Conservation (phyloP, 2,113 vertebrate species). For the Laticauda laticaudata region DNA sequence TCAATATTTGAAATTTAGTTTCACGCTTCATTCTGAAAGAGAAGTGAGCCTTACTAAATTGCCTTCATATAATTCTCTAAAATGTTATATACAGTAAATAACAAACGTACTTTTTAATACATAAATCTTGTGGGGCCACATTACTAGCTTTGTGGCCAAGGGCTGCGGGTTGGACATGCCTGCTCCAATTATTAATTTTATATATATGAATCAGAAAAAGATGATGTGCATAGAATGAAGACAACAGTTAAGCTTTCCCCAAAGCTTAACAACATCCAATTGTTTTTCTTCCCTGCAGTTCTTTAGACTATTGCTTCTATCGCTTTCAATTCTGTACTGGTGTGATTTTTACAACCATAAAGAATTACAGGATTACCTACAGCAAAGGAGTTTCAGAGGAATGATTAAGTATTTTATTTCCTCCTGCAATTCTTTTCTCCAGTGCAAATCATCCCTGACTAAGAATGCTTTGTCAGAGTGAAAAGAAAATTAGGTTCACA, state of each 20-base stretch:
- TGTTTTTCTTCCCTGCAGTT: neutral
- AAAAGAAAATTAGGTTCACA: neutral
- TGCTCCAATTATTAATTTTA: neutral
- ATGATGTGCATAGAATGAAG: neutral
- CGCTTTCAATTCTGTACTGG: neutral
- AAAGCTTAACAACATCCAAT: neutral
- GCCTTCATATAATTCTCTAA: constrained; percentile 43
- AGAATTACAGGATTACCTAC: neutral
- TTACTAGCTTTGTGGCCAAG: neutral
- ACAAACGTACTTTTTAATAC: neutral
- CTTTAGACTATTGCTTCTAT: neutral
- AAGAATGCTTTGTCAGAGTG: neutral
- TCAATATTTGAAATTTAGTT: constrained; percentile 79
- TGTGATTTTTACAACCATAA: neutral
- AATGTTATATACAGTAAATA: constrained; percentile 42
- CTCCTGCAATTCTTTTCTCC: neutral
- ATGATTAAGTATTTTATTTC: neutral
- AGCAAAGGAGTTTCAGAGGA: neutral
- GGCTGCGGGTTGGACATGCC: neutral
- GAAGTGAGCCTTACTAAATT: constrained; percentile 74
- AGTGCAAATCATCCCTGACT: neutral
- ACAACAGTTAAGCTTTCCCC: neutral
- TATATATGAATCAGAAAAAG: neutral
- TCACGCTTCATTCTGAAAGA: constrained; percentile 71
- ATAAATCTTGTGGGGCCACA: neutral